phyloP scores from a whole-genome alignment of 2,888 invertebrate genomes.

The Polymixis flavicincta region DNA sequence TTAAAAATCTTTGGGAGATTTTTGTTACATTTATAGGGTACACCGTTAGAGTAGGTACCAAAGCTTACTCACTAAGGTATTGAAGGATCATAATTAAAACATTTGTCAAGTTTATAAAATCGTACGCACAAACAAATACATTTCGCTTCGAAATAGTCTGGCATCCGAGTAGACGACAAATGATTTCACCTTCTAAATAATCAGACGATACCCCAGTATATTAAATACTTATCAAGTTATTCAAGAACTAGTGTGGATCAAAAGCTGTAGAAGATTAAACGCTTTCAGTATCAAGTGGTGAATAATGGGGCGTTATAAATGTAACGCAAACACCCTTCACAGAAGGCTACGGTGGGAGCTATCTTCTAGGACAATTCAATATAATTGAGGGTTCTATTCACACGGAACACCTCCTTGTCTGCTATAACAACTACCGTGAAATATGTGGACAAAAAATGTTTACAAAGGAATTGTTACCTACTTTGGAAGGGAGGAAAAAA shows the following conservation, averaged over 20 bases:
- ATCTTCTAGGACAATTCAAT: conserved; percentile 74
- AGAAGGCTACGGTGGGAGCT: conserved; percentile 60
- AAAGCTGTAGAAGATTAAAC: conserved; percentile 32
- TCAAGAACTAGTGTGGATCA: conserved; percentile 14
- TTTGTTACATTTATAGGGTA: not conserved
- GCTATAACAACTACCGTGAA: conserved; percentile 80
- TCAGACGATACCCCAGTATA: not conserved
- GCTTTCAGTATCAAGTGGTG: conserved; percentile 63
- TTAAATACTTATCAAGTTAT: conserved; percentile 15
- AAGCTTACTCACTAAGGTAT: not conserved
- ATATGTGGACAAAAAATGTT: conserved; percentile 86
- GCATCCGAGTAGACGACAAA: not conserved
- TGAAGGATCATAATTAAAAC: conserved; percentile 2
- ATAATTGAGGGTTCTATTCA: conserved; percentile 83
- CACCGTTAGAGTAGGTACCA: not conserved
- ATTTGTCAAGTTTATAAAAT: not conserved
- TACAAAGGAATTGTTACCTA: conserved; percentile 84
- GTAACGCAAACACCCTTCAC: conserved; percentile 72
- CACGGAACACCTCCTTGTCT: conserved; percentile 79
- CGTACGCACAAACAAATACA: not conserved
- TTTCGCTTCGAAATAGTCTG: not conserved
- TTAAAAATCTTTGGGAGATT: not conserved
- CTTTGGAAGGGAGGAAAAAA: conserved; percentile 78
- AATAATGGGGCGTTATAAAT: conserved; percentile 68
- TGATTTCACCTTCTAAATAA: not conserved